Evolutionary conservation across 2,888 invertebrate genomes (phyloP), one percentile per base, ranked within the genome.

Genomic region (Drosophila ezoana): DNA sequence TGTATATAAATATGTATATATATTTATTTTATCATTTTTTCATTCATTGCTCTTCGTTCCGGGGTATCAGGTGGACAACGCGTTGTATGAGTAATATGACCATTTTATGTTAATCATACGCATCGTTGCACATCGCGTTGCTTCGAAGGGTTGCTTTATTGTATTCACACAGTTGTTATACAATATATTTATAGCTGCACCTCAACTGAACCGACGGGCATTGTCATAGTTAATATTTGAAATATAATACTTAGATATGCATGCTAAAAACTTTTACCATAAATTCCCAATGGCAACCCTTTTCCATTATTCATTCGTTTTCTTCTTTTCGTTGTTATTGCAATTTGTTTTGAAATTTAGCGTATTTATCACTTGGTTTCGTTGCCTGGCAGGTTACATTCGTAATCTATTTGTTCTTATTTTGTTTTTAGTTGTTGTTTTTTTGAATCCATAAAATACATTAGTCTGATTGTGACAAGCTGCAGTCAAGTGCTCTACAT

Each of bases 71-170:
- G 18, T 32, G 66, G 47, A 49, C 67, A 67, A 51, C 68, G 38
- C 41, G 60, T 44, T 66, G 69, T 68, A 70, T 75, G 70, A 69
- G 73, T 77, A 69, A 69, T 75, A 51, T 74, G 71, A 62, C 56
- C 72, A 78, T 81, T 77, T 79, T 52, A 68, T 77, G 73, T 81
- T 87, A 81, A 89, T 89, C 81, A 87, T 85, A 85, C 89, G 85
- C 89, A 64, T 38, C 67, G 79, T 61, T 89, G 76, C 74, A 76
- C 76, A 41, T 10, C 18, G 58, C 40, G 33, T 41, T 43, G 9
- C 18, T 35, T 40, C 13, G 41, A 44, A 37, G 35, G 63, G 37
- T 16, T 44, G 44, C 6, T 18, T 11, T n/a, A 4, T 16, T 4
- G 11, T 14, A 13, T 32, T 20, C 14, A 33, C 60, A 14, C 32